Evolutionary conservation across 2,888 invertebrate genomes (phyloP).

Genomic region (Rosalia funebris): DNA sequence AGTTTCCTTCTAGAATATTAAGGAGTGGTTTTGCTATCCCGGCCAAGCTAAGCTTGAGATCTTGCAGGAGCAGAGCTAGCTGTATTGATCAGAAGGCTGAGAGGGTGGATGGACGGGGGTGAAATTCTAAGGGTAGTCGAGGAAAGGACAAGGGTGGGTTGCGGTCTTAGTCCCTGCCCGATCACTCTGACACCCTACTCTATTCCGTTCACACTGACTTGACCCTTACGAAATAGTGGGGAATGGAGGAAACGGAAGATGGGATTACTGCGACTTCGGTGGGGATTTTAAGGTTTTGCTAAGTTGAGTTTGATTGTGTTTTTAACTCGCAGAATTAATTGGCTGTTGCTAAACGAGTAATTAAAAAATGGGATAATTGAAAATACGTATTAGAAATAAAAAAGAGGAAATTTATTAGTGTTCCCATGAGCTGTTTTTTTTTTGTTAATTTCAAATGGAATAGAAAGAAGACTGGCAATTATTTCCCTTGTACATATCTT

Average conservation of each 20-base stretch:
- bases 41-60: conserved; percentile 65
- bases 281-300: conserved; percentile 18
- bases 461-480: too few relatives aligned
- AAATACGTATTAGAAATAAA: too few relatives aligned
- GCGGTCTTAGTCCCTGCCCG: conserved; percentile 64
- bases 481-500: too few relatives aligned
- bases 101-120: conserved; percentile 51
- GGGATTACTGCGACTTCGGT: conserved; percentile 28
- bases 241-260: conserved; percentile 41
- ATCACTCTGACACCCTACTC: conserved; percentile 57
- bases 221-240: conserved; percentile 49
- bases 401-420: too few relatives aligned
- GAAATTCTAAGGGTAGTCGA: conserved; percentile 61
- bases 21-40: conserved; percentile 64
- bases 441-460: too few relatives aligned
- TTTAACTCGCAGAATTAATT: too few relatives aligned
- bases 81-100: conserved; percentile 63
- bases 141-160: conserved; percentile 64
- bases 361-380: too few relatives aligned
- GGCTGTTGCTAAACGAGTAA: too few relatives aligned
- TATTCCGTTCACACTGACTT: conserved; percentile 51
- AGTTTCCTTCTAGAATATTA: conserved; percentile 58
- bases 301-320: conserved; percentile 8
- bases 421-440: too few relatives aligned
- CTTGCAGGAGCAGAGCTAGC: conserved; percentile 65